A percentile compares a stretch with the other conserved stretches of the same genome.
phyloP scores from a whole-genome alignment of 1,140 invertebrate species.

The Caerostris darwini region DNA sequence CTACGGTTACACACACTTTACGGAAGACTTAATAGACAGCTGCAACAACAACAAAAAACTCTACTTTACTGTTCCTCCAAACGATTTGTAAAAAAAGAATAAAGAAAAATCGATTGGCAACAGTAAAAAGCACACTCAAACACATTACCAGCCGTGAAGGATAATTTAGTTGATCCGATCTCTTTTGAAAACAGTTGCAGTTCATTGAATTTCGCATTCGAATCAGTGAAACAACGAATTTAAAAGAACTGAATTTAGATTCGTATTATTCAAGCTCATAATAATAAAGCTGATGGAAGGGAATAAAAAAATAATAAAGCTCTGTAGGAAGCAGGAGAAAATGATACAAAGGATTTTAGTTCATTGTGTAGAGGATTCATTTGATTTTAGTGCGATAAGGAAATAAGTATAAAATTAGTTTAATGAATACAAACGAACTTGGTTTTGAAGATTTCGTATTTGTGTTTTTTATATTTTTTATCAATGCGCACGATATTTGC shows the following conservation, averaged over 20 bases:
- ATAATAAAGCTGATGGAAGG: constrained; percentile 18
- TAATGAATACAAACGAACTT: neutral
- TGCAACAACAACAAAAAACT: neutral
- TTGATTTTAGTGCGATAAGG: constrained; percentile 26
- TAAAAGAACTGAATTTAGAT: constrained; percentile 47
- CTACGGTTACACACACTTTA: constrained; percentile 49
- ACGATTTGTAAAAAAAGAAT: neutral
- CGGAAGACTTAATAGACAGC: constrained; percentile 16
- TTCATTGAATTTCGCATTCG: constrained; percentile 44
- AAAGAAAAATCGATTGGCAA: neutral
- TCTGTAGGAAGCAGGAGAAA: neutral
- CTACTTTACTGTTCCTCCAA: constrained; percentile 22
- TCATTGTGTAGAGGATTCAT: constrained; percentile 15
- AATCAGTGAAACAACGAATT: constrained; percentile 41
- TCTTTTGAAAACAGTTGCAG: constrained; percentile 34
- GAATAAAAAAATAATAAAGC: neutral
- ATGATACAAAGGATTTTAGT: neutral
- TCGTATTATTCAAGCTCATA: constrained; percentile 10
- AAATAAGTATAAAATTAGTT: neutral
- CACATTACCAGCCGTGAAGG: neutral
- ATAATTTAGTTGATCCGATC: constrained; percentile 46
- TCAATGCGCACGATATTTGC: no score
- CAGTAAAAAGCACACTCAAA: constrained; percentile 16
- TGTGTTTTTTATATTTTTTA: neutral
- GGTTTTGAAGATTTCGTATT: neutral